Conservation (phyloP, 2,888 invertebrate species). For the Drosophila subsilvestris region DNA sequence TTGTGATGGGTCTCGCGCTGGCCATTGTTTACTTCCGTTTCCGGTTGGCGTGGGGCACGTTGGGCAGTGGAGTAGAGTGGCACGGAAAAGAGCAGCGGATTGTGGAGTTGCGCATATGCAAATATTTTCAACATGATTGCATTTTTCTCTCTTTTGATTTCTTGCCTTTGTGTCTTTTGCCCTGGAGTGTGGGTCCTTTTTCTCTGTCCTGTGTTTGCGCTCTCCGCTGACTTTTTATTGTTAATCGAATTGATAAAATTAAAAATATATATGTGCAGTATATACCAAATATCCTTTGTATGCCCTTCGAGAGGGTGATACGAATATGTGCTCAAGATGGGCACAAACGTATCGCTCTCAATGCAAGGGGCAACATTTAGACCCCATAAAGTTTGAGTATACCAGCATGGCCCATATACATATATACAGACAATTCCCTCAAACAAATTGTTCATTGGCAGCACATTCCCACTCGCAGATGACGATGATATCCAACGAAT, state of each 20-base stretch:
- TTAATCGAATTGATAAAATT: conserved; percentile 45
- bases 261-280: conserved; percentile 15
- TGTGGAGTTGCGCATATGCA: conserved; percentile 39
- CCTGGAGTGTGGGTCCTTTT: background rate
- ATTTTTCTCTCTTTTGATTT: conserved; percentile 59
- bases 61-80: background rate
- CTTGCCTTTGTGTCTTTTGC: conserved; percentile 29
- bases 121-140: conserved; percentile 69
- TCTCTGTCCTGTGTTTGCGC: background rate
- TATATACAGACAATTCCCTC: background rate
- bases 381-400: too few species aligned
- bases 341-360: background rate
- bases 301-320: background rate
- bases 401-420: too few species aligned
- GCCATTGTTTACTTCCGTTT: conserved; percentile 77
- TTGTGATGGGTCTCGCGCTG: conserved; percentile 29
- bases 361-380: too few species aligned
- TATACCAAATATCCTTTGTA: background rate
- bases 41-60: conserved; percentile 45
- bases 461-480: too few species aligned
- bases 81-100: background rate
- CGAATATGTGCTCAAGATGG: background rate
- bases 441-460: too few species aligned
- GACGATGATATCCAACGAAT: too few species aligned
- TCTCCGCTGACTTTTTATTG: conserved; percentile 16